Percentiles rank a stretch among this genome's conserved stretches.
Conservation (phyloP, 2,113 vertebrate species). For the Macroglossus sobrinus region DNA sequence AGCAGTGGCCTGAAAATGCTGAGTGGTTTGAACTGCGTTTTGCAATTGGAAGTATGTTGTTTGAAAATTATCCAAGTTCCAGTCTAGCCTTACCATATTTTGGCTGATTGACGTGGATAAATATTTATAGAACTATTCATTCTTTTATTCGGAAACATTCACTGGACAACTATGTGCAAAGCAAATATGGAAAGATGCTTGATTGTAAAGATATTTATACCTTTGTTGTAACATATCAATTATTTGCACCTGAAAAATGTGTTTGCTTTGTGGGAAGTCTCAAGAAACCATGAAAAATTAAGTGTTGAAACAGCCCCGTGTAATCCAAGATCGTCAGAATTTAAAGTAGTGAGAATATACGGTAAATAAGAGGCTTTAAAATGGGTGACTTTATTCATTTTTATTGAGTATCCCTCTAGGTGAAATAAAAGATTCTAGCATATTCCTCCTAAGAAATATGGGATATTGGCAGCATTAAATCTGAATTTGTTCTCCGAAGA, state of each 20-base stretch:
- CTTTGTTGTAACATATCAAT: not conserved
- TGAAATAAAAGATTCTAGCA: conserved; percentile 39
- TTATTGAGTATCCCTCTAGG: conserved; percentile 17
- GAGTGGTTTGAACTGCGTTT: not conserved
- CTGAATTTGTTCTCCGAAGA: conserved; percentile 53
- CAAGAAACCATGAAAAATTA: conserved; percentile 49
- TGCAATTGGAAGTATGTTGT: conserved; percentile 22
- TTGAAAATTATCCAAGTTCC: conserved; percentile 47
- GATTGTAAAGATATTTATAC: conserved; percentile 22
- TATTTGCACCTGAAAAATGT: conserved; percentile 23
- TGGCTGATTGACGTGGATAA: conserved; percentile 43
- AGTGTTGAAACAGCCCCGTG: conserved; percentile 18
- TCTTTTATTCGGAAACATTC: conserved; percentile 41
- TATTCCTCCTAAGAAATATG: conserved; percentile 47
- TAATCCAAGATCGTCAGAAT: conserved; percentile 47
- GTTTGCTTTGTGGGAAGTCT: conserved; percentile 40
- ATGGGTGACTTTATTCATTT: conserved; percentile 50
- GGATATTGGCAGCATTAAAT: conserved; percentile 16
- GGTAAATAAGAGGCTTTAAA: conserved; percentile 32
- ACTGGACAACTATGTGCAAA: not conserved
- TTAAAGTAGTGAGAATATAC: conserved; percentile 16
- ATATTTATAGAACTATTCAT: conserved; percentile 28
- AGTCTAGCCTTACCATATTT: conserved; percentile 44
- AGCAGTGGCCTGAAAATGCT: not conserved
- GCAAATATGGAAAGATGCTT: conserved; percentile 41